Evolutionary conservation across 1,140 invertebrate species (phyloP), one percentile per base, ranked within the genome.

Genomic region (Hyles vespertilio): DNA sequence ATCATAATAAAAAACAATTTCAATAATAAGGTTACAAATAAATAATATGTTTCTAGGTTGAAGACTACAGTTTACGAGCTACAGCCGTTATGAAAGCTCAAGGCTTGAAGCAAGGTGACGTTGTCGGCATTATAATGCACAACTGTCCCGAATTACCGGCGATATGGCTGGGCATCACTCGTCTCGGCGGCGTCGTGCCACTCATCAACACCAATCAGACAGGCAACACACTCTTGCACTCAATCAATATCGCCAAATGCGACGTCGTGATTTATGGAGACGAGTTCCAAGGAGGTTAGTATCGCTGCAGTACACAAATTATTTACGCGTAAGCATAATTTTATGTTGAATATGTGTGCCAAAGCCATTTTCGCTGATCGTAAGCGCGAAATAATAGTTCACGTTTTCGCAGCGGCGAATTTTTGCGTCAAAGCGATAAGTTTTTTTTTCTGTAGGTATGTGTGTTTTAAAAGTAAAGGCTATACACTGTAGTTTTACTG

Each of bases 181-280:
- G 98, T 81, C 89, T 98, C 40, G 98, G 98, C 0, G 92, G 96
- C 2, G 93, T 98, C 9, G 92, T 94, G 0, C 95, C 98, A 0
- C 91, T 99, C 12, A 97, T 99, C 66, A 99, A 99, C 77, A 97
- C 94, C 47, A 98, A 99, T 82, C 92, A 98, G 59, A 92, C 94
- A 46, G 92, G 94, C 51, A 92, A 92, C 48, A 93, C 97, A 0
- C 89, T 99, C 10, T 78, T 94, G n/a, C 98, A 99, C 87, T 98
- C 96, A 51, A 93, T 99, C 32, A 93, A 90, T 3, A 92, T 96
- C 22, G 94, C 95, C 0, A 79, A 86, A 46, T 86, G 84, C 44
- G 72, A 84, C 49, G 65, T 64, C 8, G 72, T 87, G 46, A 81
- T 87, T 57, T 87, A 87, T 50, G 79, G 77, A 12, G 75, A 70